Conservation (phyloP, 1,140 invertebrate species). For the Triops longicaudatus region DNA sequence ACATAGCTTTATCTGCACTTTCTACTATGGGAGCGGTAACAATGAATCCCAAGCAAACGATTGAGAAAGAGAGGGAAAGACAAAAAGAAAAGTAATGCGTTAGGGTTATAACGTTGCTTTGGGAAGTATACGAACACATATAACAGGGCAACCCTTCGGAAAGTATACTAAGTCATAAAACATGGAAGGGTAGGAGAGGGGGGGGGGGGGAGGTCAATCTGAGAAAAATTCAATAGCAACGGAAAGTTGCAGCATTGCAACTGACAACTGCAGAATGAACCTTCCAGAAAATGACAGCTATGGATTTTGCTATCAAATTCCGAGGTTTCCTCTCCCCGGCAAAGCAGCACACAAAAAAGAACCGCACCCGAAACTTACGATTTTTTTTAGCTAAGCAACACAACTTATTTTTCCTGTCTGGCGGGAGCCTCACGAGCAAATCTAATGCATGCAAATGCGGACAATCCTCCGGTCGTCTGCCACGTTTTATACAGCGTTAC, state of each 20-base stretch:
- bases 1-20: conserved; percentile 12
- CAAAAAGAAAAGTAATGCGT: background rate
- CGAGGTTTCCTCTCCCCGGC: background rate
- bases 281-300: conserved; percentile 3
- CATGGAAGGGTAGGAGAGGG: background rate
- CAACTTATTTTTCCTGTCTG: background rate
- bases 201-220: background rate
- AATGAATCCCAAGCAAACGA: background rate
- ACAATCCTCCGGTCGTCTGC: background rate
- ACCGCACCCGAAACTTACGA: background rate
- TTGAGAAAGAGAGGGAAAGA: background rate
- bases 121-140: background rate
- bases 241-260: conserved; percentile 3
- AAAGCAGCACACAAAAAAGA: background rate
- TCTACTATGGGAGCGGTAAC: background rate
- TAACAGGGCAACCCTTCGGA: background rate
- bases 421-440: background rate
- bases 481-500: background rate
- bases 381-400: background rate
- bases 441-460: conserved; percentile 6
- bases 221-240: background rate
- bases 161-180: background rate
- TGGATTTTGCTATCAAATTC: conserved; percentile 4
- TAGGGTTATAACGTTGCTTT: conserved; percentile 5
- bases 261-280: background rate